Evolutionary conservation across 2,797 vertebrate species (phyloP).

Genomic region (Diplodus puntazzo): DNA sequence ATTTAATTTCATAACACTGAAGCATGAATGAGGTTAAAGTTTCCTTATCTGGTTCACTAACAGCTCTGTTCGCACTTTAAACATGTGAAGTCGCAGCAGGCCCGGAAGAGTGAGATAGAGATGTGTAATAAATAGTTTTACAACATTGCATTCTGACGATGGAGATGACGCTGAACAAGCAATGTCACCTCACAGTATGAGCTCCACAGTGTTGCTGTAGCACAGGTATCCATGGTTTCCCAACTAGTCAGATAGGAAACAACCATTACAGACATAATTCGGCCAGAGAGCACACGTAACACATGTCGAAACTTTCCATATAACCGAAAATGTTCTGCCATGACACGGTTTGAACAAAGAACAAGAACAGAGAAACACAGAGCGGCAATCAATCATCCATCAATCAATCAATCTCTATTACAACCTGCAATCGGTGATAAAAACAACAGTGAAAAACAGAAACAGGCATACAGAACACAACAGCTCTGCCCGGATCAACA

Average conservation of each 20-base stretch:
- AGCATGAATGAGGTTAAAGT: not conserved
- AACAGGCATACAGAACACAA: not conserved
- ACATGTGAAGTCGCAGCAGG: slow-evolving; percentile 16
- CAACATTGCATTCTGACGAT: not conserved
- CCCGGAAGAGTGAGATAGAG: not conserved
- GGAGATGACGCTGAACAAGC: slow-evolving; percentile 19
- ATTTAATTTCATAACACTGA: too few species aligned
- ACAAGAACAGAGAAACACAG: not conserved
- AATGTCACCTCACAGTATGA: slow-evolving; percentile 10
- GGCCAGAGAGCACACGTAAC: not conserved
- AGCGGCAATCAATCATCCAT: not conserved
- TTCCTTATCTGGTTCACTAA: slow-evolving; percentile 3
- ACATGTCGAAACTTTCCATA: not conserved
- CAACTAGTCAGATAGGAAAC: too few species aligned
- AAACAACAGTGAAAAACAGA: slow-evolving; percentile 1
- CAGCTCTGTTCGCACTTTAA: not conserved
- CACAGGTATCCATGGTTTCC: not conserved
- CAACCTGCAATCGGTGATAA: not conserved
- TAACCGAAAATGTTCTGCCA: not conserved
- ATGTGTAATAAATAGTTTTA: slow-evolving; percentile 43
- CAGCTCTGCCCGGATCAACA: slow-evolving; percentile 1
- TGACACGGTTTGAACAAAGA: not conserved
- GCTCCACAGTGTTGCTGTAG: not conserved
- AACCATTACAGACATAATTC: not conserved
- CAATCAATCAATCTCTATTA: not conserved